Base-by-base conservation (phyloP, 2,113 vertebrate species). In the Nettapus auritus region DNA sequence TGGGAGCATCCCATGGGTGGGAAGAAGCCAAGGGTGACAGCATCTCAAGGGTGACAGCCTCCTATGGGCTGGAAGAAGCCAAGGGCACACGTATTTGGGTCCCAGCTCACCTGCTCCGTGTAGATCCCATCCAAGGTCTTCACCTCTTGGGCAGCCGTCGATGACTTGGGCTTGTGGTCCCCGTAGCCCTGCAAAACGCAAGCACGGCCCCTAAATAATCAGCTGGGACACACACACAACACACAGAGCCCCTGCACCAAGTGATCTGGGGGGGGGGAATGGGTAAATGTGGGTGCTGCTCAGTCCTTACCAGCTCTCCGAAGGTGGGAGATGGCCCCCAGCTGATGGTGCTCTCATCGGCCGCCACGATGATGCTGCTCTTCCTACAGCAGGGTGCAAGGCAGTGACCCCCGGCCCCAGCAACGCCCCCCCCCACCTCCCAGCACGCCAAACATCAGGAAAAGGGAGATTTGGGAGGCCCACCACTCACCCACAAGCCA, bases 341-440 rank as follows among this genome's bases (percentile, higher is more conserved):
- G 97, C 99, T 99, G 97, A 99, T 99, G 16, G 99, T 99, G 96
- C 99, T 99, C 96, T 99, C 99, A 23, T 99, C 99, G 0, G 99
- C 99, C 0, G 99, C 99, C 59, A 99, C 98, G 6, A 99, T 98
- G 78, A 99, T 98, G 88, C 99, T 99, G 98, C 99, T 99, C 89
- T 99, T 99, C 96, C 99, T 99, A 97, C 22, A 13, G 74, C 0
- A 4, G 89, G 82, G 29, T 8, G 34, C 17, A 22, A 71, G 19
- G 26, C 29, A 4, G 21, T 33, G 40, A 88, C n/a, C 21, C 74
- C 1, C 0, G 2, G 16, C 7, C 15, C 17, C 48, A 28, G 62
- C 62, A 40, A 38, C 36, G 3, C 5, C 13, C 20, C 6, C 2
- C 29, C 50, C 20, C 3, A 26, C 50, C 17, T 26, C 42, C 5